Evolutionary conservation across 2,797 vertebrate genomes (phyloP), one percentile per base, ranked within the genome.

Genomic region (Gymnodraco acuticeps): DNA sequence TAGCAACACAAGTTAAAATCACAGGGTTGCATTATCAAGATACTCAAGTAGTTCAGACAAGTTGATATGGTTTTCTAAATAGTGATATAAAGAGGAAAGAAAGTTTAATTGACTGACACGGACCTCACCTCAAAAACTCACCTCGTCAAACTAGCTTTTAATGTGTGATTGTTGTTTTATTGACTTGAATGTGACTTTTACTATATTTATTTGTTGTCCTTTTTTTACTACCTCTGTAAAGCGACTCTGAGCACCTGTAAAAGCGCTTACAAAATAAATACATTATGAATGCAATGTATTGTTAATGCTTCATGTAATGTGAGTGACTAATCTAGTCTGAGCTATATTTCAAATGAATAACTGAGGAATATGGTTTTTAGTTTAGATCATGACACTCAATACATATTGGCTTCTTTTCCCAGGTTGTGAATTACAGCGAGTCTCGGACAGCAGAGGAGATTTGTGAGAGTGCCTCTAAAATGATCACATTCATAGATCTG

Each of bases 401-500:
- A 19, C 41, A 14, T 73, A 1, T 4, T 47, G 43, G 3, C 23
- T 20, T 23, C 9, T 66, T 56, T 61, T 63, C 11, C 23, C 27
- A 99, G 98, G 97, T 99, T 82, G 97, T 99, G 79, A 99, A 99
- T 94, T 99, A 99, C 94, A 99, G 97, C 0, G 98, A 98, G 82
- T 99, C 98, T 16, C 95, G 97, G 53, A 98, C 98, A 12, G 97
- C 98, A 14, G 98, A 99, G 89, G 96, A 99, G 83, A 99, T 99
- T 92, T 99, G 98, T 68, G 98, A 99, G 92, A 98, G 96, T 80
- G 97, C 98, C 43, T 99, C 98, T 67, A 99, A 99, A 92, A 99
- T 99, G 98, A 99, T 99, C 94, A 99, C 98, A 38, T 99, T 99
- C 91, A 99, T 99, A 23, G 98, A 99, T 87, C 93, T 99, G 88